Conservation (phyloP, 2,113 vertebrate species). For the Myrmecobius fasciatus region DNA sequence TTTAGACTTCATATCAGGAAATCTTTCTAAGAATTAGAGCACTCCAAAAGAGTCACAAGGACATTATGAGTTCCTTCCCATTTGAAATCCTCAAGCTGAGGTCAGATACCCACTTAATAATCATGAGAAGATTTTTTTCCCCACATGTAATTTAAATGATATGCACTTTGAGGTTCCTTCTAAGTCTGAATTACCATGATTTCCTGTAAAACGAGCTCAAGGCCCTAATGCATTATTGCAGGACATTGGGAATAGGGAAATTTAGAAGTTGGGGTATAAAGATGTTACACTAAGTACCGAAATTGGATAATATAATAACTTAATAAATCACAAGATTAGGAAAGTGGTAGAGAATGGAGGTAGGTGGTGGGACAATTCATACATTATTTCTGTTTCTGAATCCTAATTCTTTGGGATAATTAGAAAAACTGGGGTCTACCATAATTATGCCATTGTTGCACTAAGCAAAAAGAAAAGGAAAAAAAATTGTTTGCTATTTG, state of each 20-base stretch:
- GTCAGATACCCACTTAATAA: not conserved
- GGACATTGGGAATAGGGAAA: not conserved
- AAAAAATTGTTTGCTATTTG: not conserved
- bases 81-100: not conserved
- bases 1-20: not conserved
- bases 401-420: no score
- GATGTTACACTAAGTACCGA: not conserved
- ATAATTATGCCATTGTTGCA: not conserved
- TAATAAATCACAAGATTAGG: no score
- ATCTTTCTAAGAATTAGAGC: not conserved
- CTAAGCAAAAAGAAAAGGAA: no score
- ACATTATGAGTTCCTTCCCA: not conserved
- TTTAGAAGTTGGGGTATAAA: not conserved
- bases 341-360: no score
- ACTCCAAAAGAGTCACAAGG: not conserved
- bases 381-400: no score
- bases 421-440: not conserved
- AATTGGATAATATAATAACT: not conserved
- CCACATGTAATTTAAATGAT: not conserved
- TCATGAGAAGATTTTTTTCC: not conserved
- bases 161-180: not conserved
- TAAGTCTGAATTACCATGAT: not conserved
- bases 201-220: not conserved
- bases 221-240: not conserved
- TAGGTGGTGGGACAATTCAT: no score